Conservation (phyloP, 2,113 vertebrate genomes). For the Scopus umbretta region DNA sequence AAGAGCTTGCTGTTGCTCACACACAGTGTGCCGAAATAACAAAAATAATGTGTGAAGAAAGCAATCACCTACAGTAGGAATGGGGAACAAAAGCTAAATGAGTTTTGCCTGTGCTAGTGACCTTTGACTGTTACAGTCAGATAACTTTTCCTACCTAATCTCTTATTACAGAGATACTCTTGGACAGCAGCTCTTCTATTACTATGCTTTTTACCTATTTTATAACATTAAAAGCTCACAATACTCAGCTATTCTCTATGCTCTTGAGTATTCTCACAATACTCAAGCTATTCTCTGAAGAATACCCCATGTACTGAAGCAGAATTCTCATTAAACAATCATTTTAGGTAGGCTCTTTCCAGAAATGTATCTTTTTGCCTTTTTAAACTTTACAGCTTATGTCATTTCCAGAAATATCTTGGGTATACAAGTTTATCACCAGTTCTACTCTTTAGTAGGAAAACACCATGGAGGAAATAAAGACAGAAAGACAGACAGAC, state of each 20-base stretch:
- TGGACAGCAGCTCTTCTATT: neutral
- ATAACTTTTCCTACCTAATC: neutral
- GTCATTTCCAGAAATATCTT: neutral
- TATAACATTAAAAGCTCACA: neutral
- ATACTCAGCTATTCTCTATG: too few relatives aligned
- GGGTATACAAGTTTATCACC: neutral
- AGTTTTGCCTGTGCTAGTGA: neutral
- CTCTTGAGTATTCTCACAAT: too few relatives aligned
- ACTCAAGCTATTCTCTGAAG: neutral
- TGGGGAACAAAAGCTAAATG: neutral
- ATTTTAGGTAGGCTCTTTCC: neutral
- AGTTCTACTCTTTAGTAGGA: neutral
- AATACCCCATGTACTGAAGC: neutral
- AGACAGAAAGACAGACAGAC: neutral
- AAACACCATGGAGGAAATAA: neutral
- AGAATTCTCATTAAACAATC: neutral
- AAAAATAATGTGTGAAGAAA: neutral
- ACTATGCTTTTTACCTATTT: neutral
- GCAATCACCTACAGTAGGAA: neutral
- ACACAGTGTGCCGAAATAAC: neutral
- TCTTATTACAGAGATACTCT: neutral
- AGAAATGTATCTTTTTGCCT: neutral
- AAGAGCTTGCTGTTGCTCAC: neutral
- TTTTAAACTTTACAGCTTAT: neutral
- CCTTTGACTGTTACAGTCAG: neutral